These are phyloP conservation scores for Gobio gobio DNA, from an alignment of 2,113 vertebrate species.

Conservation along the genomic window DNA sequence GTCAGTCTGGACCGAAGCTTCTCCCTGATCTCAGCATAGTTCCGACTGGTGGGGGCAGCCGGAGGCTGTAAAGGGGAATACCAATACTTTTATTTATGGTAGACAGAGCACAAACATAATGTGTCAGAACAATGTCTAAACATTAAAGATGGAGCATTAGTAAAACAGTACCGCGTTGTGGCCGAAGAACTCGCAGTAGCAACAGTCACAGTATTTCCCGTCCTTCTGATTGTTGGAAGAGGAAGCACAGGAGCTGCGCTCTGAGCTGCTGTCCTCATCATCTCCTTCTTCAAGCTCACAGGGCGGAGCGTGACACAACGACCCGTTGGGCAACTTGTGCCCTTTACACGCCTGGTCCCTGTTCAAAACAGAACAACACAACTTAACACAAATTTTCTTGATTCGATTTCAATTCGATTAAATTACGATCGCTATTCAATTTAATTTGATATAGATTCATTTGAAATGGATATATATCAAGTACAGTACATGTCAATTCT, in stretches of 20 bases:
- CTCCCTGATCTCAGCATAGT: slow-evolving; percentile 97
- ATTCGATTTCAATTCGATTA: too few relatives aligned
- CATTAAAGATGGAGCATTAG: neutral
- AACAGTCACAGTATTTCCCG: slow-evolving; percentile 99
- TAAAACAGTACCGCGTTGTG: slow-evolving; percentile 90
- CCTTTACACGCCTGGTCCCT: slow-evolving; percentile 96
- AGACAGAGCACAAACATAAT: slow-evolving; percentile 9
- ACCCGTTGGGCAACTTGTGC: slow-evolving; percentile 92
- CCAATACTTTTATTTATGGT: neutral
- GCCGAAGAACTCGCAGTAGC: slow-evolving; percentile 99
- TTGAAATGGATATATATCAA: too few relatives aligned
- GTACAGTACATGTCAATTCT: too few relatives aligned
- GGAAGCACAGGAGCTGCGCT: slow-evolving; percentile 97
- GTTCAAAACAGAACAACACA: slow-evolving; percentile 36
- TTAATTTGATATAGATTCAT: too few relatives aligned
- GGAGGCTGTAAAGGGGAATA: slow-evolving; percentile 81
- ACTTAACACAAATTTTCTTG: neutral
- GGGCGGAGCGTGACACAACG: slow-evolving; percentile 83
- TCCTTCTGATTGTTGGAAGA: slow-evolving; percentile 97
- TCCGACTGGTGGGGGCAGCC: slow-evolving; percentile 95
- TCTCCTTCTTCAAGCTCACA: slow-evolving; percentile 94
- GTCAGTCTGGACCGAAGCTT: slow-evolving; percentile 94
- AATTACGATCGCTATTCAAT: too few relatives aligned
- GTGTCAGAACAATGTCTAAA: neutral
- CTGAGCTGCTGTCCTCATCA: slow-evolving; percentile 98